These are phyloP conservation scores for Camelus dromedarius DNA, from an alignment of 2,113 vertebrate species.

Conservation along the genomic window DNA sequence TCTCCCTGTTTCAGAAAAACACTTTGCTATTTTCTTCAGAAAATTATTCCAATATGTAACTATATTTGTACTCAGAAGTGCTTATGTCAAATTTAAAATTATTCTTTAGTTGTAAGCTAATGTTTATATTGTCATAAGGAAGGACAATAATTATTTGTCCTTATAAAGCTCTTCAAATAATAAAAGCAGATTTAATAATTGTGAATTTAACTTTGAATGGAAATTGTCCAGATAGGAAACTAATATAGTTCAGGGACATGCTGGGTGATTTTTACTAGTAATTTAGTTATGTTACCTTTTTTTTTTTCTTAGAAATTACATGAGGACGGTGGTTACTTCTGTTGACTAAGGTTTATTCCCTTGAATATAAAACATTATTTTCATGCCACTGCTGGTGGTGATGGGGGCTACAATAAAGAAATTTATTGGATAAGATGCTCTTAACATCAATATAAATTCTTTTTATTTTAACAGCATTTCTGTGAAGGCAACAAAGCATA, in stretches of 20 bases:
- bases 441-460: not conserved
- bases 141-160: not conserved
- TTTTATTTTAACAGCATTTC: slow-evolving; percentile 45
- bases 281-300: slow-evolving; percentile 1
- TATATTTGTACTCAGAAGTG: not conserved
- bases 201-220: slow-evolving; percentile 10
- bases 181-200: not conserved
- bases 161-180: slow-evolving; percentile 15
- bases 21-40: slow-evolving; percentile 1
- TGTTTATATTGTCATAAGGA: slow-evolving; percentile 9
- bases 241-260: not conserved
- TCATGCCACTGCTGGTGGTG: not conserved
- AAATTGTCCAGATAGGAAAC: not conserved
- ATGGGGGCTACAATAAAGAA: not conserved
- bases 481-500: not conserved
- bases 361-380: slow-evolving; percentile 25
- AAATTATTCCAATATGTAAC: not conserved
- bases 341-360: slow-evolving; percentile 2
- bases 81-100: slow-evolving; percentile 2
- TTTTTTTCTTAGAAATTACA: not conserved
- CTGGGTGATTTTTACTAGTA: not conserved
- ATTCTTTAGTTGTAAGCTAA: not conserved
- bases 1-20: not conserved
- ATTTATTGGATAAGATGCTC: not conserved
- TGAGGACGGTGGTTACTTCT: not conserved